phyloP scores from a whole-genome alignment of 2,113 vertebrate genomes.

The Eulemur rufifrons region DNA sequence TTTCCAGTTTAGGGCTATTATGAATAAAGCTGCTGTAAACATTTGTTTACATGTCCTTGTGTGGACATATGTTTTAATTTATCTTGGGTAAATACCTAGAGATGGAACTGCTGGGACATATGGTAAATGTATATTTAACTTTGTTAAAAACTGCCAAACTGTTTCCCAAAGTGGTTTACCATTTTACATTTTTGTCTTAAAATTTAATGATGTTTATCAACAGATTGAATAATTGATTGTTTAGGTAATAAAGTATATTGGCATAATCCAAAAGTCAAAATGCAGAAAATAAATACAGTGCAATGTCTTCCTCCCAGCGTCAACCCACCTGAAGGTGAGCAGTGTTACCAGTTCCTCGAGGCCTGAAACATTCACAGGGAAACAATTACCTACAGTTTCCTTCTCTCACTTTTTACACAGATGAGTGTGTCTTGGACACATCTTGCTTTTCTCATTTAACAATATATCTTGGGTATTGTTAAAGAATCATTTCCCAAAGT shows the following conservation, averaged over 20 bases:
- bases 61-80: slow-evolving; percentile 7
- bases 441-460: background rate
- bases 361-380: background rate
- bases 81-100: slow-evolving; percentile 53
- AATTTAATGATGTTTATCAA: background rate
- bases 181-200: slow-evolving; percentile 35
- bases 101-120: background rate
- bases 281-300: background rate
- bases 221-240: background rate
- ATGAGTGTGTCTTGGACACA: background rate
- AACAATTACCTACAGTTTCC: background rate
- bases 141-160: slow-evolving; percentile 18
- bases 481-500: background rate
- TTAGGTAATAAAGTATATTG: background rate
- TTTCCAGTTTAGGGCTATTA: background rate
- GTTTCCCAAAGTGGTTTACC: background rate
- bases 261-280: slow-evolving; percentile 6
- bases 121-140: background rate
- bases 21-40: background rate
- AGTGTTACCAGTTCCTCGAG: background rate
- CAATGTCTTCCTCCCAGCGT: background rate
- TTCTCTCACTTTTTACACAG: background rate
- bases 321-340: background rate
- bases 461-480: background rate
- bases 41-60: background rate